Evolutionary conservation across 2,113 vertebrate species (phyloP).

Genomic region (Microtus richardsoni): DNA sequence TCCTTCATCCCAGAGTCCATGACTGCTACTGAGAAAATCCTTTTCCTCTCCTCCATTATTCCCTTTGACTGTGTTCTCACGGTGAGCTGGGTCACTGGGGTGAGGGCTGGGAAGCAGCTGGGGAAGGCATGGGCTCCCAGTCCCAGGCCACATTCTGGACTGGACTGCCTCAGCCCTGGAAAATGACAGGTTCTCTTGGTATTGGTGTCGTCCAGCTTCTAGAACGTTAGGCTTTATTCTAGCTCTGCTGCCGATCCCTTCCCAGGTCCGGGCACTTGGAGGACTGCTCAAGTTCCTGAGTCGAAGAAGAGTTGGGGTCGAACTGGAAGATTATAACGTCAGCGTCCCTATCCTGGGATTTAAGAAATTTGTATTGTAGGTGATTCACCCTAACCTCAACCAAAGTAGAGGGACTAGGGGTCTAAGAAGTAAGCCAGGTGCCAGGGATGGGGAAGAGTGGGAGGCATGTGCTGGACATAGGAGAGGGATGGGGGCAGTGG

Average conservation of each 20-base stretch:
- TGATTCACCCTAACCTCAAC: slow-evolving; percentile 45
- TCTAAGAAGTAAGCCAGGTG: neutral
- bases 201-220: neutral
- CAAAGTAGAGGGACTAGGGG: slow-evolving; percentile 50
- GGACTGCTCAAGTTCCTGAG: slow-evolving; percentile 96
- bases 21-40: slow-evolving; percentile 92
- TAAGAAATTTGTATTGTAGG: slow-evolving; percentile 93
- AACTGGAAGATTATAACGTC: slow-evolving; percentile 93
- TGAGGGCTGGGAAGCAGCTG: neutral
- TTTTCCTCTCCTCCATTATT: slow-evolving; percentile 94
- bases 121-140: neutral
- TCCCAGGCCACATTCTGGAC: slow-evolving; percentile 5
- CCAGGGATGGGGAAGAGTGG: neutral
- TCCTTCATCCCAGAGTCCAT: slow-evolving; percentile 91
- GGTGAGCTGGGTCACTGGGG: slow-evolving; percentile 80
- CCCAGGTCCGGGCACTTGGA: slow-evolving; percentile 92
- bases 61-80: slow-evolving; percentile 93
- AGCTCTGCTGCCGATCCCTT: neutral
- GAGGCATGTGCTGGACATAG: neutral
- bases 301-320: slow-evolving; percentile 94
- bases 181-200: slow-evolving; percentile 39
- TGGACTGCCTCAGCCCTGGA: neutral
- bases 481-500: no score
- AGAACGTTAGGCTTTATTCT: neutral
- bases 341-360: slow-evolving; percentile 94